Evolutionary conservation across 2,888 invertebrate species (phyloP).

Genomic region (Athalia rosae): DNA sequence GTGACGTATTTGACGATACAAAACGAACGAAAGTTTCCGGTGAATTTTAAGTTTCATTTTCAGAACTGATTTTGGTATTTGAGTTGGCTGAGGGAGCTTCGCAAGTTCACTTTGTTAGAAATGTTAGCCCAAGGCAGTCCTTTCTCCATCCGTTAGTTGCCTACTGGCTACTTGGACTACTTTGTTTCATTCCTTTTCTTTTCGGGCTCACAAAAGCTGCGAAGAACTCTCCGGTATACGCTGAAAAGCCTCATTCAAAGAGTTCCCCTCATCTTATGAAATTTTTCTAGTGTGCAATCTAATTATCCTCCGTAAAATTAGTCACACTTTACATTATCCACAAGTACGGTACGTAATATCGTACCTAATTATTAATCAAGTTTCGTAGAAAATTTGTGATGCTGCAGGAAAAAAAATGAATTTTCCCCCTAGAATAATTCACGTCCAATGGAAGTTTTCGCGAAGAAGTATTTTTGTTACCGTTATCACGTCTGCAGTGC

Average conservation of each 20-base stretch:
- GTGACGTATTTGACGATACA: slow-evolving; percentile 9
- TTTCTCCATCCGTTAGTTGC: slow-evolving; percentile 33
- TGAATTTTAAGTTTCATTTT: slow-evolving; percentile 15
- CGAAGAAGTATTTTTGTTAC: not conserved
- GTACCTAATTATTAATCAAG: too few relatives aligned
- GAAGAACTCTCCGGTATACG: not conserved
- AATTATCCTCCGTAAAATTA: not conserved
- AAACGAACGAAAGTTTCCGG: slow-evolving; percentile 9
- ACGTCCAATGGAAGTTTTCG: not conserved
- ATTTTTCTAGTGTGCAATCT: slow-evolving; percentile 16
- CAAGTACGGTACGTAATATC: too few relatives aligned
- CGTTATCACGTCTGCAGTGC: not conserved
- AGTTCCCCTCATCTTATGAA: slow-evolving; percentile 24
- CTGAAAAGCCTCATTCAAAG: slow-evolving; percentile 21
- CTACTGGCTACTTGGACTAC: slow-evolving; percentile 2
- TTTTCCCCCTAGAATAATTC: not conserved
- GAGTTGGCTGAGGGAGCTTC: slow-evolving; percentile 28
- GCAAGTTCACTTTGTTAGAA: slow-evolving; percentile 34
- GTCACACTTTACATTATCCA: too few relatives aligned
- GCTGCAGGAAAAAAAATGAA: too few relatives aligned
- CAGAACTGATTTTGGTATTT: slow-evolving; percentile 17
- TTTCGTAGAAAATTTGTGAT: too few relatives aligned
- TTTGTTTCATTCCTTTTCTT: slow-evolving; percentile 29
- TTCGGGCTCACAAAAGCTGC: slow-evolving; percentile 24
- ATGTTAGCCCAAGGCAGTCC: slow-evolving; percentile 30